phyloP scores from a whole-genome alignment of 23 tunicate genomes.

The Ascidia mentula region DNA sequence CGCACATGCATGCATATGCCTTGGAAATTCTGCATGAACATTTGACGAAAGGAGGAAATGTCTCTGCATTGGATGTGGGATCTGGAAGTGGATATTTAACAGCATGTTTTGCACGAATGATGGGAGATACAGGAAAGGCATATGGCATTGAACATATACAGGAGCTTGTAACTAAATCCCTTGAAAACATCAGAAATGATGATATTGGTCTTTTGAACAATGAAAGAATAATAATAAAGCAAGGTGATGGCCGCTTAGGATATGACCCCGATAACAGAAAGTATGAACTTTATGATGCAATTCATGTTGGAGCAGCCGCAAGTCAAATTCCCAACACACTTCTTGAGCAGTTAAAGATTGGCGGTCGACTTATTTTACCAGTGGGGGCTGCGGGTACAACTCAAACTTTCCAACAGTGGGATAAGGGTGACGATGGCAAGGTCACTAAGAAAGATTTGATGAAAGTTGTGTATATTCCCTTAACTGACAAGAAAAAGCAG shows the following conservation, averaged over 20 bases:
- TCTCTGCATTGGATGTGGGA: constrained; percentile 87
- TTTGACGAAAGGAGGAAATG: constrained; percentile 41
- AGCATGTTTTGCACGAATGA: constrained; percentile 93
- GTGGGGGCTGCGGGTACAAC: constrained; percentile 87
- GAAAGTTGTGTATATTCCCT: constrained; percentile 89
- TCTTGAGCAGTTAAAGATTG: constrained; percentile 71
- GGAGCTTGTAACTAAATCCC: constrained; percentile 65
- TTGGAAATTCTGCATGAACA: constrained; percentile 69
- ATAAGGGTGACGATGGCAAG: constrained; percentile 63
- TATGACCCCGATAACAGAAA: constrained; percentile 71
- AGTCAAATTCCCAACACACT: constrained; percentile 64
- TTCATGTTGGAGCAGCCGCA: constrained; percentile 99
- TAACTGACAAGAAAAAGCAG: constrained; percentile 87
- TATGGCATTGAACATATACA: constrained; percentile 91
- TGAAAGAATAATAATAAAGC: constrained; percentile 48
- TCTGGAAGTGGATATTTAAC: constrained; percentile 94
- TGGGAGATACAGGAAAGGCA: constrained; percentile 75
- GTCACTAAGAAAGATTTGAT: constrained; percentile 58
- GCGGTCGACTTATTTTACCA: constrained; percentile 82
- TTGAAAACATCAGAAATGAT: constrained; percentile 75
- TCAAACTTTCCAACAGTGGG: constrained; percentile 92
- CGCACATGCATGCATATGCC: constrained; percentile 98
- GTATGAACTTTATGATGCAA: constrained; percentile 80
- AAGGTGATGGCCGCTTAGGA: constrained; percentile 86
- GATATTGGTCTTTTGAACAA: constrained; percentile 41